These are phyloP conservation scores for Andrena minutula DNA, from an alignment of 2,888 invertebrate genomes.

Conservation along the genomic window DNA sequence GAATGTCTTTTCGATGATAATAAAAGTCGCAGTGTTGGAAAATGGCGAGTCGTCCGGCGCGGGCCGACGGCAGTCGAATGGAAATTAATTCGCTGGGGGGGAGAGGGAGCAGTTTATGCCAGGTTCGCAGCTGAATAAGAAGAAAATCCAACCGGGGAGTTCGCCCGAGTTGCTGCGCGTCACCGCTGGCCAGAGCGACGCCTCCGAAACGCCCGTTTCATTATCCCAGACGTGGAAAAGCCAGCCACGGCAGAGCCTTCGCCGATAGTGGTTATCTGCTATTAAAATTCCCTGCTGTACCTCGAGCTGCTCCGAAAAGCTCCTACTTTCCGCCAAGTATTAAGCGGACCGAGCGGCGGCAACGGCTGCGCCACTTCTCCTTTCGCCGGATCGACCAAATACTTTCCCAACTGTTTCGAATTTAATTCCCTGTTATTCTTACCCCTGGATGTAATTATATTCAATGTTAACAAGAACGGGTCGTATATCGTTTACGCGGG, in stretches of 20 bases:
- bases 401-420: not conserved
- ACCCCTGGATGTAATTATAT: not conserved
- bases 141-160: constrained; percentile 55
- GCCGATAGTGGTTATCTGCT: constrained; percentile 36
- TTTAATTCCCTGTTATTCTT: constrained; percentile 14
- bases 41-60: not conserved
- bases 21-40: not conserved
- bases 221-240: constrained; percentile 36
- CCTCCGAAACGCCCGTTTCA: constrained; percentile 41
- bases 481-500: constrained; percentile 16
- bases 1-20: not conserved
- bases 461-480: not conserved
- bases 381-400: too few species aligned
- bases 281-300: constrained; percentile 28
- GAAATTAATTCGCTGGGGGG: constrained; percentile 72
- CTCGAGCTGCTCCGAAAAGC: not conserved
- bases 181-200: constrained; percentile 39
- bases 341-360: not conserved
- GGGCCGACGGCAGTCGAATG: constrained; percentile 48
- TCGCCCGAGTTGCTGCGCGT: constrained; percentile 44
- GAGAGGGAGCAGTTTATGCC: constrained; percentile 67
- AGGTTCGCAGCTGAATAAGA: constrained; percentile 57
- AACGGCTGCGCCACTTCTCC: not conserved
- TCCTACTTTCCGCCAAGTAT: not conserved
- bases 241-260: not conserved